Evolutionary conservation across 2,113 vertebrate species (phyloP).

Genomic region (Benitochromis conjunctus): DNA sequence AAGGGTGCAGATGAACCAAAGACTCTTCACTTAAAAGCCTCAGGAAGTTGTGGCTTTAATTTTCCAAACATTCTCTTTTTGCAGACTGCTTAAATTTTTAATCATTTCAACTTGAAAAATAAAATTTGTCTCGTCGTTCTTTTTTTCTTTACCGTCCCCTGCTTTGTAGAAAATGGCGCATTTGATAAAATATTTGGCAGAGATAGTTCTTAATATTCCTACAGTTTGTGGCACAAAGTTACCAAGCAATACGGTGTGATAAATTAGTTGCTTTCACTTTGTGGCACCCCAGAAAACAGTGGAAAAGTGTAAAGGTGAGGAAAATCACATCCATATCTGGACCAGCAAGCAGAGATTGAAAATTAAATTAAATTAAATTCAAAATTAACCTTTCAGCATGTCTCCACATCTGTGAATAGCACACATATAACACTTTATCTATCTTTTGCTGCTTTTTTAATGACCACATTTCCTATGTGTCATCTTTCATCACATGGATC

Average conservation of each 20-base stretch:
- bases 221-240: not conserved
- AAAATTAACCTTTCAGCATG: no score
- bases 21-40: not conserved
- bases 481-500: constrained; percentile 11
- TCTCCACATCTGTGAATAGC: not conserved
- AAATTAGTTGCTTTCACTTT: constrained; percentile 39
- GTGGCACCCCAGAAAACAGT: constrained; percentile 18
- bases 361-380: no score
- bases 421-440: not conserved
- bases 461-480: not conserved
- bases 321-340: constrained; percentile 72
- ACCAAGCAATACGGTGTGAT: constrained; percentile 11
- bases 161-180: not conserved
- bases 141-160: not conserved
- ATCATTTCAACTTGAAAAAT: not conserved
- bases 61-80: constrained; percentile 26
- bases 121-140: not conserved
- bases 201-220: not conserved
- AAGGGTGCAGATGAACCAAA: not conserved
- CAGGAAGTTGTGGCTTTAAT: constrained; percentile 39
- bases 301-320: constrained; percentile 53
- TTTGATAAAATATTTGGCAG: constrained; percentile 8
- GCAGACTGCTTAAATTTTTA: constrained; percentile 14
- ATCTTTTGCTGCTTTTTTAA: not conserved
- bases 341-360: not conserved